A percentile compares a stretch with the other conserved stretches of the same genome.
These are phyloP conservation scores for Leuciscus idus DNA, from an alignment of 2,113 vertebrate genomes.

Conservation along the genomic window DNA sequence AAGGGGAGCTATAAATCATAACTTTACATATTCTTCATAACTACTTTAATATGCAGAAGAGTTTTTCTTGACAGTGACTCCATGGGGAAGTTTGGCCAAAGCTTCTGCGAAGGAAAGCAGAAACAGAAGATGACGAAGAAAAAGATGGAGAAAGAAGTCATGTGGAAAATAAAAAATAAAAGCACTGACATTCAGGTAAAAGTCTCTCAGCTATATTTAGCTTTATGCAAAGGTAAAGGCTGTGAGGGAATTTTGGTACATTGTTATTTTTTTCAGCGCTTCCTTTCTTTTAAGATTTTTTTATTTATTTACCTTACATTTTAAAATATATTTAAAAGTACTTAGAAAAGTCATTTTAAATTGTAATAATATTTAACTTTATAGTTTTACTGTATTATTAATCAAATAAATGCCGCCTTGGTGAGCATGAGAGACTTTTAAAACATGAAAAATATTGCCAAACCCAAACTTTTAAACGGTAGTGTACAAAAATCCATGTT, in stretches of 20 bases:
- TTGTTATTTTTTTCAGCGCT: neutral
- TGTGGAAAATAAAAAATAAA: constrained; percentile 32
- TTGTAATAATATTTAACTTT: no score
- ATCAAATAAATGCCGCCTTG: no score
- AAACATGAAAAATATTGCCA: no score
- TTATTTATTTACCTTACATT: neutral
- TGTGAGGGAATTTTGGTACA: neutral
- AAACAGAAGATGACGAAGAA: neutral
- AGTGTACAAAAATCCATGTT: neutral
- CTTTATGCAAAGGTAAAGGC: neutral
- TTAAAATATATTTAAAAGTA: no score
- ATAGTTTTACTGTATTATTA: no score
- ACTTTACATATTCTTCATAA: constrained; percentile 5
- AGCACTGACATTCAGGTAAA: constrained; percentile 28
- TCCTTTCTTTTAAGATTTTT: neutral
- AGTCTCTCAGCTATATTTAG: neutral
- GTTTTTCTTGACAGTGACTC: neutral
- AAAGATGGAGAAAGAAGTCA: neutral
- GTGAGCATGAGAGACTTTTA: no score
- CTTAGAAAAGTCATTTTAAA: no score
- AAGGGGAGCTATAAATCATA: constrained; percentile 4
- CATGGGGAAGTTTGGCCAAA: neutral
- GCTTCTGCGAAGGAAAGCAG: neutral
- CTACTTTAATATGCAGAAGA: neutral
- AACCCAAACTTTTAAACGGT: no score